Evolutionary conservation across 2,797 vertebrate species (phyloP), one percentile per base, ranked within the genome.

Genomic region (Dendrocincla tyrannina): DNA sequence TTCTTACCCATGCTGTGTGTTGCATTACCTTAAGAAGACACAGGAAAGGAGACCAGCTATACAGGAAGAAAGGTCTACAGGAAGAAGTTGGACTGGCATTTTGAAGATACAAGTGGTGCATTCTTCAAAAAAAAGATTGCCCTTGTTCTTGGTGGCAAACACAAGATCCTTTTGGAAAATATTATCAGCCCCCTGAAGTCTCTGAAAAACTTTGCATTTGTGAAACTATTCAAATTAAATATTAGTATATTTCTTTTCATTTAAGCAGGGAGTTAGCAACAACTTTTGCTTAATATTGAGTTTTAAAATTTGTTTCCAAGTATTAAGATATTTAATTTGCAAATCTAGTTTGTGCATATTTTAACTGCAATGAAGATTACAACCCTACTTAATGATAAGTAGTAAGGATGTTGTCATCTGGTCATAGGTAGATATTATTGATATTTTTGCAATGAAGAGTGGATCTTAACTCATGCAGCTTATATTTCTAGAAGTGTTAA

Each of bases 211-310:
- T 11, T 42, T 47, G 4, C 0, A 0, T 44, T 24, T 28, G 4
- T 39, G 32, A 49, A 79, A 49, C 30, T 35, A 85, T 88, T 88
- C 22, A 78, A 68, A 72, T 66, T 74, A 68, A 81, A 56, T 64
- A 59, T 37, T 32, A 25, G 2, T 27, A 35, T 56, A 8, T 70
- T 92, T 88, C 7, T 67, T 85, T 67, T 27, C 8, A 17, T 72
- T 78, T 72, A 33, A 68, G 7, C 7, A 30, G 7, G 18, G 30
- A 0, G 0, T 49, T 75, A 64, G 1, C 4, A 80, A 70, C 3
- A 74, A 28, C n/a, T 83, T 79, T 53, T 78, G 11, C 27, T 68
- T 74, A 68, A 20, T 13, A 5, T 9, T 52, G 25, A 6, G 4
- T 81, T 85, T 92, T 23, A 70, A 79, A 91, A 85, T 67, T 6